Evolutionary conservation across 2,113 vertebrate species (phyloP).

Genomic region (Gorilla gorilla): DNA sequence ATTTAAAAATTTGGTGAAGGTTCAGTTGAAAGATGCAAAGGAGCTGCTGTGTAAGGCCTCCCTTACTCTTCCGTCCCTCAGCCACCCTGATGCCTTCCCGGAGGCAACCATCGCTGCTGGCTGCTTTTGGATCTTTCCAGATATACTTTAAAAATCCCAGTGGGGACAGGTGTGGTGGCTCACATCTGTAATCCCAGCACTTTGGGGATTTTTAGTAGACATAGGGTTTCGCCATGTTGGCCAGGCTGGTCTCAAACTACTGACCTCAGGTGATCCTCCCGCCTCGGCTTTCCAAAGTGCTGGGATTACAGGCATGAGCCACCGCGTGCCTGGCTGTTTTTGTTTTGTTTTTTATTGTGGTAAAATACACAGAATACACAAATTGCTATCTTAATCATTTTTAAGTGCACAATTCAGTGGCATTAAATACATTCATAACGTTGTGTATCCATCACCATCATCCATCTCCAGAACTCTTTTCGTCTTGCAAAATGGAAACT

Average conservation of each 20-base stretch:
- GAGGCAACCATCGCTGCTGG: not conserved
- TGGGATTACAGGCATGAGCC: too few relatives aligned
- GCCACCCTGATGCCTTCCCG: not conserved
- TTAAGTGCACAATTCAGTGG: not conserved
- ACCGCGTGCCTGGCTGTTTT: not conserved
- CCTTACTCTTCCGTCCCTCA: not conserved
- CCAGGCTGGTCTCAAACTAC: too few relatives aligned
- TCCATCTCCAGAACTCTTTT: not conserved
- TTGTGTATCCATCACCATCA: not conserved
- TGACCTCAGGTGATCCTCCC: not conserved
- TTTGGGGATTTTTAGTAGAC: not conserved
- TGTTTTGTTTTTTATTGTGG: not conserved
- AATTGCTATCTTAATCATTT: not conserved
- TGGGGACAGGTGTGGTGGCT: not conserved
- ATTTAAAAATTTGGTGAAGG: not conserved
- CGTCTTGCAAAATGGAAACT: not conserved
- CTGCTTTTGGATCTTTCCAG: not conserved
- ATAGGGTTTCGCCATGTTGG: not conserved
- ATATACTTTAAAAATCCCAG: not conserved
- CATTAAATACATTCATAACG: not conserved
- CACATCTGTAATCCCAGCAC: too few relatives aligned
- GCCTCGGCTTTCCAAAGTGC: not conserved
- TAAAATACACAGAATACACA: not conserved
- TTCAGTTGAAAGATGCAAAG: not conserved
- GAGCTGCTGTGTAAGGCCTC: not conserved